Evolutionary conservation across 2,797 vertebrate genomes (phyloP).

Genomic region (Argentina silus): DNA sequence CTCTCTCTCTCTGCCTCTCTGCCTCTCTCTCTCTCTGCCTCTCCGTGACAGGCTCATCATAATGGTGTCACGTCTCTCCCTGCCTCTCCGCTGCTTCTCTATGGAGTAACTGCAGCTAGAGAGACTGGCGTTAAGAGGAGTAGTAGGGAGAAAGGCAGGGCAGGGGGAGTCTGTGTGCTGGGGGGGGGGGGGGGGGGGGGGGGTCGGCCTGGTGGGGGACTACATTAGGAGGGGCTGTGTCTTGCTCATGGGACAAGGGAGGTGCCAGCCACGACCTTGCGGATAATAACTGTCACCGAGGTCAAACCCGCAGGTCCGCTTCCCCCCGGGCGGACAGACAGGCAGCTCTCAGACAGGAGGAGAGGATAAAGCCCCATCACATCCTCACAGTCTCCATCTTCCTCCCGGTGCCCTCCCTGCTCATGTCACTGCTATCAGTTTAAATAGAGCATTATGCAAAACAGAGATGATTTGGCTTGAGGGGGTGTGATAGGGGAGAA

Average conservation of each 20-base stretch:
- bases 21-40: background rate
- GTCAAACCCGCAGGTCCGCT: constrained; percentile 48
- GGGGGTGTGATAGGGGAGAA: constrained; percentile 67
- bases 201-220: constrained; percentile 55
- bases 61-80: constrained; percentile 19
- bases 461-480: constrained; percentile 72
- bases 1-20: background rate
- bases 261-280: constrained; percentile 64
- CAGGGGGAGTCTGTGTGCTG: background rate
- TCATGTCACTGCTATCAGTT: constrained; percentile 69
- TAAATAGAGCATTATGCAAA: constrained; percentile 77
- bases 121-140: background rate
- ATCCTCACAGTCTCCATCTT: constrained; percentile 48
- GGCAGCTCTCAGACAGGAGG: constrained; percentile 17
- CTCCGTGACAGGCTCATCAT: constrained; percentile 8
- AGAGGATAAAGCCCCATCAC: constrained; percentile 45
- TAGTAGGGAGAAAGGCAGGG: constrained; percentile 18
- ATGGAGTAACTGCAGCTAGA: constrained; percentile 23
- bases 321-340: constrained; percentile 36
- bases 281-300: constrained; percentile 69
- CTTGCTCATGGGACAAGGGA: constrained; percentile 58
- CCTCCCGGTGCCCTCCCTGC: constrained; percentile 43
- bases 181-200: background rate
- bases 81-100: constrained; percentile 11
- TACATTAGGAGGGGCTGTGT: constrained; percentile 66